Conservation (phyloP, 2,113 vertebrate species). For the Trinectes maculatus region DNA sequence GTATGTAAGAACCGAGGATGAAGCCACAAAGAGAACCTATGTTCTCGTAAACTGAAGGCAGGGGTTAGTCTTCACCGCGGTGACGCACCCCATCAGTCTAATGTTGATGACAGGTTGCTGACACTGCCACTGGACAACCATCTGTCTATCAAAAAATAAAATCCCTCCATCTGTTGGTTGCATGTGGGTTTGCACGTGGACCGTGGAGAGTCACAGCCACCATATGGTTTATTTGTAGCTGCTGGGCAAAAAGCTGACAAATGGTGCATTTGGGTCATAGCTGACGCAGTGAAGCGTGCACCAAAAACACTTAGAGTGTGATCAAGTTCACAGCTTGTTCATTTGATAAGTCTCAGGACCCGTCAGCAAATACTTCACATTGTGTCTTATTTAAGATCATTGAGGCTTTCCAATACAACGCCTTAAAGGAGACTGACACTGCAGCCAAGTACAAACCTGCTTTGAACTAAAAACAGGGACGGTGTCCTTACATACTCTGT, state of each 20-base stretch:
- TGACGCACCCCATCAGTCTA: slow-evolving; percentile 21
- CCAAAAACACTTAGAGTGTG: background rate
- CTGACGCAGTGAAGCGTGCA: slow-evolving; percentile 7
- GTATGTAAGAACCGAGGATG: too few relatives aligned
- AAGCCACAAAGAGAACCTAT: slow-evolving; percentile 24
- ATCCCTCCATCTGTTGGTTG: slow-evolving; percentile 47
- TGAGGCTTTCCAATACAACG: too few relatives aligned
- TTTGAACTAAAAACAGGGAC: too few relatives aligned
- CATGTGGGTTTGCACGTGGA: slow-evolving; percentile 15
- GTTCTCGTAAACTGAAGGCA: slow-evolving; percentile 42
- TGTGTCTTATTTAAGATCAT: too few relatives aligned
- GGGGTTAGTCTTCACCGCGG: slow-evolving; percentile 26
- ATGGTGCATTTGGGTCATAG: slow-evolving; percentile 10
- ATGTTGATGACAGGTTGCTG: slow-evolving; percentile 21
- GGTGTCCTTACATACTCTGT: too few relatives aligned
- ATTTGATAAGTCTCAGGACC: too few relatives aligned
- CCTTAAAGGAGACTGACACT: too few relatives aligned
- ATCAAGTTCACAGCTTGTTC: too few relatives aligned
- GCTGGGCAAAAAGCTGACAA: slow-evolving; percentile 32
- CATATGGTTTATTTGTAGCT: slow-evolving; percentile 46
- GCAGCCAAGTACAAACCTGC: too few relatives aligned
- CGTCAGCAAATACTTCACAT: too few relatives aligned
- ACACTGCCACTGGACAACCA: slow-evolving; percentile 37
- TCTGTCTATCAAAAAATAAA: slow-evolving; percentile 46
- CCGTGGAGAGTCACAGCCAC: background rate